Conservation (phyloP, 2,113 vertebrate species). For the Ia io region DNA sequence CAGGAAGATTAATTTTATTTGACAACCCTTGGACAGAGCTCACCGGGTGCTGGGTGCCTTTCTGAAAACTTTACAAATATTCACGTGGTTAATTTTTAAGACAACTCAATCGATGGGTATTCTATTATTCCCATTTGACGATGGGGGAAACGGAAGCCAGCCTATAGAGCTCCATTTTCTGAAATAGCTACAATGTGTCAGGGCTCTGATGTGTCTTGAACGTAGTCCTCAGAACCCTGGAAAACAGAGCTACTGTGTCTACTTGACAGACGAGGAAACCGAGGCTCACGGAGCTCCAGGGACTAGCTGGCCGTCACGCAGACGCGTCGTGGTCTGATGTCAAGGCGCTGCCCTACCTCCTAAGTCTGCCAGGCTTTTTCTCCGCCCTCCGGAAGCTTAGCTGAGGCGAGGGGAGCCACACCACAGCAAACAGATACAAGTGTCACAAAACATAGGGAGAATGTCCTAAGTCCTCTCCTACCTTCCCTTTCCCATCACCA, state of each 20-base stretch:
- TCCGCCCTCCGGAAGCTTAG: not conserved
- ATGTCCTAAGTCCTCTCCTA: not conserved
- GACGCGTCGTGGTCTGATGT: no score
- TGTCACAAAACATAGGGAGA: not conserved
- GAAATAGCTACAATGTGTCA: not conserved
- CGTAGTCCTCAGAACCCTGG: not conserved
- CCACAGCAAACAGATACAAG: not conserved
- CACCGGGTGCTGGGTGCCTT: not conserved
- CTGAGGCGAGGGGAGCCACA: not conserved
- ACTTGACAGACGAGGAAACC: not conserved
- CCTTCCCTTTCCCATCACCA: not conserved
- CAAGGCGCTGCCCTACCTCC: fast-evolving
- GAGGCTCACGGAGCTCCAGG: not conserved
- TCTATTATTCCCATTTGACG: conserved; percentile 8
- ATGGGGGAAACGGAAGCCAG: not conserved
- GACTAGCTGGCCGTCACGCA: not conserved
- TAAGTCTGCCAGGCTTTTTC: not conserved
- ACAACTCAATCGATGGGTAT: not conserved
- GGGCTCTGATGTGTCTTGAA: not conserved
- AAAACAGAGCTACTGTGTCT: not conserved
- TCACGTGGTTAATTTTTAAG: conserved; percentile 13
- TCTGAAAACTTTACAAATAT: not conserved
- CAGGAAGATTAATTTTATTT: not conserved
- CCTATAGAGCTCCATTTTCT: not conserved
- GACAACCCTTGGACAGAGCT: not conserved